Base-by-base conservation (phyloP, 53 echinoderm and acorn worm genomes). In the Henricia sp. region DNA sequence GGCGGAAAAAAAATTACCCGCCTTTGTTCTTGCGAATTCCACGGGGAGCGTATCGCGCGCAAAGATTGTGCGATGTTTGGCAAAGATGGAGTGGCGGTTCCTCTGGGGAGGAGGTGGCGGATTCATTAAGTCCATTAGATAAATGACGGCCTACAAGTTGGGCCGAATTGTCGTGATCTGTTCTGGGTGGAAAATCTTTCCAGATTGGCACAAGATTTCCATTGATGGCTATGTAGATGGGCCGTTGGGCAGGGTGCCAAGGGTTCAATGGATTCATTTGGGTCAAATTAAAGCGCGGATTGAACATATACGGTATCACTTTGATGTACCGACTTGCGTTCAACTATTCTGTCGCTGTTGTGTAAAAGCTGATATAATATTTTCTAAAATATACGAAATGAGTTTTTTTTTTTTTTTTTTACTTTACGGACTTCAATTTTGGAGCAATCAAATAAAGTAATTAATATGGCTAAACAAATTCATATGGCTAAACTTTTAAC, bases 71-170 rank as follows among this genome's bases (percentile, higher is more conserved):
- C 57, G 57, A 77, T 59, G 23, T 52, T 35, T 39, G 44, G 4
- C 37, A 4, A 10, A 27, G 46, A 70, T 44, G 44, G 77, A 19
- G 3, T 13, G 32, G 27, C 3, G n/a, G 1, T 19, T 19, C 43
- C 62, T 1, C n/a, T 26, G 17, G 48, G 80, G 63, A 64, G 25
- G 10, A 48, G 57, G 80, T 44, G 57, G 63, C 16, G 16, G 34
- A 39, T 57, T 46, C 48, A 80, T 80, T 80, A 38, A 42, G 77
- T 80, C 80, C 80, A 80, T 80, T 80, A 80, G 64, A 63, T 32
- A 19, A 17, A 60, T 77, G 59, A 77, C 77, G 37, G 42, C n/a
- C 39, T 28, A 21, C 26, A 70, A 42, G 67, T 67, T 60, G 9
- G 21, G 16, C 19, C 3, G 53, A 53, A 53, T n/a, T 17, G 6